These are phyloP conservation scores for Harmothoe impar DNA, from an alignment of 2,888 invertebrate genomes.

Conservation along the genomic window DNA sequence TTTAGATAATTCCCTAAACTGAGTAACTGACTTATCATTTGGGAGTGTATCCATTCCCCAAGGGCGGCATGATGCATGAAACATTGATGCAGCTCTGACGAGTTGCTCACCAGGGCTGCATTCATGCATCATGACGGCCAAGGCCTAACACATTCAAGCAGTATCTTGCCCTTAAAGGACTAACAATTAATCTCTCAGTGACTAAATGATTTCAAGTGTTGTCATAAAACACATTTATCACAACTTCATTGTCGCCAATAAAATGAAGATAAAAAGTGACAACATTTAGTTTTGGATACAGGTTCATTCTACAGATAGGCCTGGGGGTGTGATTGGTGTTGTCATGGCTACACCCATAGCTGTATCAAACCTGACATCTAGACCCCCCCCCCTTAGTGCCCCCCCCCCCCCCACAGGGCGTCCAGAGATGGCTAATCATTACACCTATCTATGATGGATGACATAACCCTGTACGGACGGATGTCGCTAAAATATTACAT, in stretches of 20 bases:
- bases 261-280: background rate
- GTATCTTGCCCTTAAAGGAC: too few species aligned
- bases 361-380: slow-evolving; percentile 15
- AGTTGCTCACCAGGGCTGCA: too few species aligned
- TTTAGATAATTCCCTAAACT: too few species aligned
- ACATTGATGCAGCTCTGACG: too few species aligned
- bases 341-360: background rate
- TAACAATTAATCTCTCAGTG: too few species aligned
- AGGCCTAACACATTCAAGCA: too few species aligned
- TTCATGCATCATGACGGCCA: too few species aligned
- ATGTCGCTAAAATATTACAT: too few species aligned
- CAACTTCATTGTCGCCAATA: background rate
- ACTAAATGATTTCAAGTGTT: background rate
- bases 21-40: too few species aligned
- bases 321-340: background rate
- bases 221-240: background rate
- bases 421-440: background rate
- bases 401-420: background rate
- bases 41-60: too few species aligned
- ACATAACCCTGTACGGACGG: too few species aligned
- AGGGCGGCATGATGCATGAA: too few species aligned
- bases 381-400: background rate
- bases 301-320: background rate
- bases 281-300: background rate
- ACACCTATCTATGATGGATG: background rate